These are phyloP conservation scores for Meteorus cinctellus DNA, from an alignment of 2,888 invertebrate genomes.

Conservation along the genomic window DNA sequence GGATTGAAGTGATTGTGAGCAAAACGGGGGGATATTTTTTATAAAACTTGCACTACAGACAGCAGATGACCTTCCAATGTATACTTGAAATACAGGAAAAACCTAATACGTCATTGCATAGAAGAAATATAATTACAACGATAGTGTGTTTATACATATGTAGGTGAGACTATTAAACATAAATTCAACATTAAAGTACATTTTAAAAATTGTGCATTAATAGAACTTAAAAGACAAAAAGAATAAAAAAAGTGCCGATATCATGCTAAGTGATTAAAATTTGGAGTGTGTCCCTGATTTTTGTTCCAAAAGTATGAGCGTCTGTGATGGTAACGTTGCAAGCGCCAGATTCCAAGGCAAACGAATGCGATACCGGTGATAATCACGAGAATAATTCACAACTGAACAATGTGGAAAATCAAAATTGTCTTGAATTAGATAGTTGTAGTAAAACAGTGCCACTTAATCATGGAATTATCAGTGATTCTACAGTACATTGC, in stretches of 20 bases:
- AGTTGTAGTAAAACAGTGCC: neutral
- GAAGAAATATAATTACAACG: neutral
- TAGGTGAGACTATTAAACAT: neutral
- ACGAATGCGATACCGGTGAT: neutral
- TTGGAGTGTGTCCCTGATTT: neutral
- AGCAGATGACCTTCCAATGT: neutral
- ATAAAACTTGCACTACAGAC: neutral
- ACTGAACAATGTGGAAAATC: neutral
- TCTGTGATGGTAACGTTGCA: constrained; percentile 52
- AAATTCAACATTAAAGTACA: neutral
- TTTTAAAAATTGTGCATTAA: neutral
- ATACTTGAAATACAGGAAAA: neutral
- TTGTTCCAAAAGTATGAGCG: constrained; percentile 46
- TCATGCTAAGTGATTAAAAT: neutral
- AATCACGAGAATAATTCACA: neutral
- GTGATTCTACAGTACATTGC: too few species aligned
- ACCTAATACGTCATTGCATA: neutral
- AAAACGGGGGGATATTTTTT: neutral
- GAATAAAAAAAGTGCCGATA: neutral
- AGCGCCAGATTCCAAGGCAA: constrained; percentile 35
- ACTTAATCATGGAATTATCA: constrained; percentile 49
- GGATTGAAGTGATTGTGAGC: neutral
- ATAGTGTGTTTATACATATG: neutral
- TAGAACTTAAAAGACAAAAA: neutral
- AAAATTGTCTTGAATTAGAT: constrained; percentile 23